A percentile compares a stretch with the other conserved stretches of the same genome.
Evolutionary conservation across 37 sponge, comb jelly and placozoan genomes (phyloP).

Genomic region (Sycon ciliatum): DNA sequence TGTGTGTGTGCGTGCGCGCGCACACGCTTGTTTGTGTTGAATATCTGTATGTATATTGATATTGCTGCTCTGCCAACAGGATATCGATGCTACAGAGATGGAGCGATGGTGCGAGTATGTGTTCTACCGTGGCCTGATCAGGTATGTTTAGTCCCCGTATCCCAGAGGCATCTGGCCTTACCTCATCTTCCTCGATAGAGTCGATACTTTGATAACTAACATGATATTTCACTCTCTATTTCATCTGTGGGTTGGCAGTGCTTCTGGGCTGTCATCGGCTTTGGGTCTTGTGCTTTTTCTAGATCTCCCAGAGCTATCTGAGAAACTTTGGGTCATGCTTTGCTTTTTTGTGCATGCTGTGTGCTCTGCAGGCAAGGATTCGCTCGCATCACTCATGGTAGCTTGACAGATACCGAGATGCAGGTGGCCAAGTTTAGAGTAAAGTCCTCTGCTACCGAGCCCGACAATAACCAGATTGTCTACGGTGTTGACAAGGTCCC

Average conservation of each 20-base stretch:
- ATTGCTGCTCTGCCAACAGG: no score
- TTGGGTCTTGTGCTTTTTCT: no score
- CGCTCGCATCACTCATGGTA: conserved; percentile 14
- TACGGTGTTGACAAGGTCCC: conserved; percentile 23
- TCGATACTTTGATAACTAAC: neutral
- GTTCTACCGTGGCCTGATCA: conserved; percentile 45
- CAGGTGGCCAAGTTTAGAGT: conserved; percentile 56
- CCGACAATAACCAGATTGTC: conserved; percentile 28
- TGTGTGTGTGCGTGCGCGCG: neutral
- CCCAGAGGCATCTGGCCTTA: neutral
- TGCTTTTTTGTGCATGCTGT: neutral
- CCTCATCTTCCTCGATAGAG: neutral
- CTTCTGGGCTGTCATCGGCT: no score
- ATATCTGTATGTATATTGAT: no score
- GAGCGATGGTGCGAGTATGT: conserved; percentile 47
- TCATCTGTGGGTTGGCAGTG: no score
- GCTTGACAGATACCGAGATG: conserved; percentile 27
- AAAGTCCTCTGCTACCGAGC: conserved; percentile 11
- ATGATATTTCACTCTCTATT: no score
- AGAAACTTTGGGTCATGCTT: no score
- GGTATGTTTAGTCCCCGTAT: conserved; percentile 12
- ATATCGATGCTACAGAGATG: conserved; percentile 41
- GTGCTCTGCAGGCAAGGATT: neutral
- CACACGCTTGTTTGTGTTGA: neutral
- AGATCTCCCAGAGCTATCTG: no score